phyloP scores from a whole-genome alignment of 53 echinoderm and acorn worm genomes.

The Patiria pectinifera region DNA sequence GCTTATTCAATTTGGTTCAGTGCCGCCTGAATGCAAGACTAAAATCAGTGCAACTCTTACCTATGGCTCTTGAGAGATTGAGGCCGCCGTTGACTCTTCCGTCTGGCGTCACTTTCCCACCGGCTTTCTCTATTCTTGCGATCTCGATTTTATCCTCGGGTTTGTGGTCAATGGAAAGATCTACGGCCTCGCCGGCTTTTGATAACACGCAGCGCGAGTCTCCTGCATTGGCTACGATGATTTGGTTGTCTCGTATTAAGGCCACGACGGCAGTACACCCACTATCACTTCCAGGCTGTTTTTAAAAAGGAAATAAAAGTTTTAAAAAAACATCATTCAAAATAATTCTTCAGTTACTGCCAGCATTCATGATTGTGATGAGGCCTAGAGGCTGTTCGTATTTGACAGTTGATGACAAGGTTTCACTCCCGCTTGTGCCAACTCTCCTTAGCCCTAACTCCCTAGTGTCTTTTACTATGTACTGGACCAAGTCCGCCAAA shows the following conservation, averaged over 20 bases:
- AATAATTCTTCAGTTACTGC: not conserved
- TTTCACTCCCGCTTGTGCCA: too few species aligned
- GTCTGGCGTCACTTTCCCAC: conserved; percentile 91
- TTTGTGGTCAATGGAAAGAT: conserved; percentile 96
- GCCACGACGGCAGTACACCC: conserved; percentile 96
- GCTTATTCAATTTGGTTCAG: too few species aligned
- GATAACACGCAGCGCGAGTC: conserved; percentile 96
- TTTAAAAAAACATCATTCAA: too few species aligned
- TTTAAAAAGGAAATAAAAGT: not conserved
- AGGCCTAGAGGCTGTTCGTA: not conserved
- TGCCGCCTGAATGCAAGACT: too few species aligned
- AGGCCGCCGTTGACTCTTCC: conserved; percentile 97
- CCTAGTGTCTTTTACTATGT: too few species aligned
- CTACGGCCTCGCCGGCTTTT: conserved; percentile 79
- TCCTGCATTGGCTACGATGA: conserved; percentile 92
- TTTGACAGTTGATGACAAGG: too few species aligned
- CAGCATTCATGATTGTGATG: not conserved
- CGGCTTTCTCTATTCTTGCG: conserved; percentile 88
- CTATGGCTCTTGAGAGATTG: conserved; percentile 96
- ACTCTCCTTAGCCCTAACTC: too few species aligned
- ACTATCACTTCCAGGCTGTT: conserved; percentile 97
- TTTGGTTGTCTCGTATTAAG: conserved; percentile 70
- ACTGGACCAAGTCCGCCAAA: too few species aligned
- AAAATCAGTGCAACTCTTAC: conserved; percentile 53
- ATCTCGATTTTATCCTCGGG: conserved; percentile 90